Conservation (phyloP, 2,888 invertebrate genomes). For the Leptinotarsa rubiginosa region DNA sequence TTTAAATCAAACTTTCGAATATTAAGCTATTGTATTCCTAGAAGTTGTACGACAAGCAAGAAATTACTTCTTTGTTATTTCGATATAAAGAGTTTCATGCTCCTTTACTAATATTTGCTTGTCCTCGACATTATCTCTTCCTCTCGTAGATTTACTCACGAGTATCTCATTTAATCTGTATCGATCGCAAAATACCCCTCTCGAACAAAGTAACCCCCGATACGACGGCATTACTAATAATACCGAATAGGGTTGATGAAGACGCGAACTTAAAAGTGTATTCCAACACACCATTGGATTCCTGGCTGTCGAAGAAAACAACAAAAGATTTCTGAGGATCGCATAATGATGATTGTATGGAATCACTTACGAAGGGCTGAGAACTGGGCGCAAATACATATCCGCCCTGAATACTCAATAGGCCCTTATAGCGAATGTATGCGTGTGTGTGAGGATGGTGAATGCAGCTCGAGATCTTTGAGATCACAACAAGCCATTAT, state of each 20-base stretch:
- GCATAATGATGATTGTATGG: slow-evolving; percentile 30
- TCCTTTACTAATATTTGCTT: background rate
- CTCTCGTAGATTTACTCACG: background rate
- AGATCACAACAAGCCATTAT: background rate
- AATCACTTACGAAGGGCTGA: slow-evolving; percentile 30
- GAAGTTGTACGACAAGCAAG: no score
- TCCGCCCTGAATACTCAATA: slow-evolving; percentile 32
- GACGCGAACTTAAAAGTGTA: background rate
- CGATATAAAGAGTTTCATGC: background rate
- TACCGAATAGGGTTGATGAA: background rate
- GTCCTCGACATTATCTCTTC: background rate
- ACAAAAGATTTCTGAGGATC: slow-evolving; percentile 32
- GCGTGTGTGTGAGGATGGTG: background rate
- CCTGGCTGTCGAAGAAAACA: background rate
- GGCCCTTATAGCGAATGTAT: background rate
- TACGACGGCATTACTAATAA: background rate
- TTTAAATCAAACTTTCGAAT: no score
- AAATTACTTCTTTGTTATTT: background rate
- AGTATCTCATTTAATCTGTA: background rate
- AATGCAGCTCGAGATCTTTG: background rate
- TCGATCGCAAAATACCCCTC: background rate
- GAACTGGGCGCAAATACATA: slow-evolving; percentile 1
- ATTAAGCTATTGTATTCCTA: no score
- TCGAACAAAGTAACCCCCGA: background rate
- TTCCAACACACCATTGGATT: background rate